Evolutionary conservation across 2,113 vertebrate genomes (phyloP).

Genomic region (Salvator merianae): DNA sequence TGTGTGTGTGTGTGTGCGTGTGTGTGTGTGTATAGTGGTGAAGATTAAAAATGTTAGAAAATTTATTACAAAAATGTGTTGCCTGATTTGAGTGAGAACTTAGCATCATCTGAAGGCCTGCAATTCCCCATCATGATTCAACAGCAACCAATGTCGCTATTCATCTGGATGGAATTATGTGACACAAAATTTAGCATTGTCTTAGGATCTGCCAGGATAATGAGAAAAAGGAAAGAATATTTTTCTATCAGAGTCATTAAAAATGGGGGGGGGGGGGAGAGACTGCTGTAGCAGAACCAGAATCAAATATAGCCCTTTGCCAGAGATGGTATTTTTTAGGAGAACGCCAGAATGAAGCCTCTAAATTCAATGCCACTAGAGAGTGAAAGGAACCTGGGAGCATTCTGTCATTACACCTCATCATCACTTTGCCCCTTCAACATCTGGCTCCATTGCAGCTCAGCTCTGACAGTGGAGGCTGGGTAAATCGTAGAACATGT

Average conservation of each 20-base stretch:
- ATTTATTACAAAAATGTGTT: too few relatives aligned
- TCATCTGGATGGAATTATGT: background rate
- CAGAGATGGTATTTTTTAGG: conserved; percentile 35
- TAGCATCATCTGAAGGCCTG: background rate
- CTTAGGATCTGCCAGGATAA: background rate
- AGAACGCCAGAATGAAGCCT: conserved; percentile 37
- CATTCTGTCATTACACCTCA: conserved; percentile 61
- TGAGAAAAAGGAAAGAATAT: background rate
- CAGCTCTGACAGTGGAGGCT: too few relatives aligned
- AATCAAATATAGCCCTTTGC: conserved; percentile 57
- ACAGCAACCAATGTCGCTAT: background rate
- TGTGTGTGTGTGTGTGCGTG: too few relatives aligned
- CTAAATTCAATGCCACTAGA: conserved; percentile 60
- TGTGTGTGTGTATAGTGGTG: too few relatives aligned
- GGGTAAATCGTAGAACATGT: too few relatives aligned
- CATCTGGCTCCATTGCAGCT: conserved; percentile 59
- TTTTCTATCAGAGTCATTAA: background rate
- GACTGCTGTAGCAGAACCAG: background rate
- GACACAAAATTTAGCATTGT: too few relatives aligned
- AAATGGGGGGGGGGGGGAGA: too few relatives aligned
- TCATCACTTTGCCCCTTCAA: conserved; percentile 49
- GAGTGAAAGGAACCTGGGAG: conserved; percentile 62
- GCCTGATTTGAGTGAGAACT: too few relatives aligned
- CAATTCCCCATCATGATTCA: background rate
- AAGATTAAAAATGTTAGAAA: too few relatives aligned